phyloP scores from a whole-genome alignment of 2,797 vertebrate genomes.

The Acanthis flammea region DNA sequence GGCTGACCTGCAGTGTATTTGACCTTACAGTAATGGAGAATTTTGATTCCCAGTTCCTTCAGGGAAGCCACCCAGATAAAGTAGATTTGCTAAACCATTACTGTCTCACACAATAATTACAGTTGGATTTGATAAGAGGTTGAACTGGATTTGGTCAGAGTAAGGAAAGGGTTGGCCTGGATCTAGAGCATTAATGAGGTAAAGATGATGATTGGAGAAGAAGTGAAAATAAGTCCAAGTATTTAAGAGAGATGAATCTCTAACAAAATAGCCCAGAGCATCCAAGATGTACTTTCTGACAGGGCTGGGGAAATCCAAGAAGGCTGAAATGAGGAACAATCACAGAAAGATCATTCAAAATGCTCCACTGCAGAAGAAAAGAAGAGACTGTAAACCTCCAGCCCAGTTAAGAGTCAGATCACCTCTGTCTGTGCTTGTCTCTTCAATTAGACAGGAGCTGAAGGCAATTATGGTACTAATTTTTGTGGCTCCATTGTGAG shows the following conservation, averaged over 20 bases:
- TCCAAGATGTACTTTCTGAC: not conserved
- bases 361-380: not conserved
- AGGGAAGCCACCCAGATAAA: not conserved
- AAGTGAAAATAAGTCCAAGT: not conserved
- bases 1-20: not conserved
- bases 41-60: not conserved
- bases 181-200: not conserved
- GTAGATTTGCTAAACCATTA: not conserved
- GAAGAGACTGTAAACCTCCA: not conserved
- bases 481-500: not conserved
- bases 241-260: not conserved
- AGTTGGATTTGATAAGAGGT: not conserved
- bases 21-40: not conserved
- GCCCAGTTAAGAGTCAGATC: not conserved
- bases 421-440: not conserved
- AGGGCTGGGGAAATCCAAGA: not conserved
- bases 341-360: not conserved
- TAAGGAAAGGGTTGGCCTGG: not conserved
- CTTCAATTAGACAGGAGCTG: not conserved
- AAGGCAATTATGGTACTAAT: constrained; percentile 7
- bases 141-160: not conserved
- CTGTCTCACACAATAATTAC: not conserved
- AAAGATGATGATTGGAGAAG: not conserved
- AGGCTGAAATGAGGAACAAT: not conserved
- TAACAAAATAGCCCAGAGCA: not conserved